Evolutionary conservation across 2,797 vertebrate genomes (phyloP).

Genomic region (Tapirus indicus): DNA sequence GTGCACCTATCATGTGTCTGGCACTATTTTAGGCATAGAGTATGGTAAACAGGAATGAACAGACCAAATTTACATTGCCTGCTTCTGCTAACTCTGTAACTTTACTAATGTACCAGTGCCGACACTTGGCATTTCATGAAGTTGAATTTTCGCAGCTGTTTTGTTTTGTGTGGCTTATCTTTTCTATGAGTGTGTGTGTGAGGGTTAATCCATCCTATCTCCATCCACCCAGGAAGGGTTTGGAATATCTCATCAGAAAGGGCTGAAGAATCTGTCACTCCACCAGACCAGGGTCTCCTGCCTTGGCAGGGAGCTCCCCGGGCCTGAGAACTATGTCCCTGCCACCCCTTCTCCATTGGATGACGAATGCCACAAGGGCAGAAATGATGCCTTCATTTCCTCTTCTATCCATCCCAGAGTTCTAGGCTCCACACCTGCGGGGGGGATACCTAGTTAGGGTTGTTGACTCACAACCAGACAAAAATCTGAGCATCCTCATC

Average conservation of each 20-base stretch:
- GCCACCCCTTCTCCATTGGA: neutral
- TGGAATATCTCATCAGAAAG: neutral
- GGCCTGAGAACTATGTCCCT: neutral
- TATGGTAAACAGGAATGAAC: neutral
- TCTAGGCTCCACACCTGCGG: neutral
- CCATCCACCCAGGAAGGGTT: neutral
- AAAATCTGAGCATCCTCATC: neutral
- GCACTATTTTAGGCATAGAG: neutral
- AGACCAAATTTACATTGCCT: neutral
- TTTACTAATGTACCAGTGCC: neutral
- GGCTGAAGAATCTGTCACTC: neutral
- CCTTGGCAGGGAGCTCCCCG: neutral
- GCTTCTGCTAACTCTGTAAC: neutral
- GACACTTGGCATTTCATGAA: neutral
- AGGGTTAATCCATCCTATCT: neutral
- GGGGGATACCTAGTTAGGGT: neutral
- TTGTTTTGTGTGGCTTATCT: neutral
- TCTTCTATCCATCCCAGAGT: neutral
- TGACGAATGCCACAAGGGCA: neutral
- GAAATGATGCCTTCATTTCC: neutral
- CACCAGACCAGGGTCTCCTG: neutral
- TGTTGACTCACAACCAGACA: neutral
- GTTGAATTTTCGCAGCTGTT: neutral
- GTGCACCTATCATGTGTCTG: accelerated
- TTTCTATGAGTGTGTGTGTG: neutral